Evolutionary conservation across 2,888 invertebrate species (phyloP), one percentile per base, ranked within the genome.

Genomic region (Carpatolechia fugitivella): DNA sequence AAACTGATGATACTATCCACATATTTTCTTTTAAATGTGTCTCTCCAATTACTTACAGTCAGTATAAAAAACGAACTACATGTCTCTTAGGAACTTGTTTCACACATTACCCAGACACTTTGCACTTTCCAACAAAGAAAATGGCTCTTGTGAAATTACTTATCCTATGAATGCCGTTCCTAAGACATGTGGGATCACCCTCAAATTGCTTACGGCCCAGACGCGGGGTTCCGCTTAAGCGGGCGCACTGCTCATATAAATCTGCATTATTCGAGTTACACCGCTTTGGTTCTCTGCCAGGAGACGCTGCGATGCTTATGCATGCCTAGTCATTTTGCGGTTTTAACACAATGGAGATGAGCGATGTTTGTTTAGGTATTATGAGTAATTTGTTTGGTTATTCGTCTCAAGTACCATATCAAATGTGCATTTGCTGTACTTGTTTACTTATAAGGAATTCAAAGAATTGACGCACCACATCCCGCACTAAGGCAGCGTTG

Each of bases 281-380:
- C 72, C 81, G 78, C 79, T 82, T 86, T 89, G 89, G 87, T 84
- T 77, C 82, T 74, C 67, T 87, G 88, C 88, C 87, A 89, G 80
- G 79, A 77, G 80, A 76, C 78, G 66, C 61, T 68, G 64, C 57
- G 61, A 55, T 63, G 61, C 61, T 64, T 68, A 65, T 65, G 62
- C 59, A 69, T 66, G 59, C 53, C 55, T 56, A 56, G 58, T 65
- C 64, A 67, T 64, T 66, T 58, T 61, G 61, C 59, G 60, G 62
- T 62, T 59, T 54, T 3, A 51, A 10, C 33, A 48, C 40, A 30
- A 30, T 14, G 13, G 7, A 46, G n/a, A 29, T 13, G 29, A 14
- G 24, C 24, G 24, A 6, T 4, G 24, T 24, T 24, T 24, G 24
- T 24, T 24, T 24, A 24, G 6, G 24, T n/a, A n/a, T 4, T 24